phyloP scores from a whole-genome alignment of 2,113 vertebrate genomes.

The Noctilio leporinus region DNA sequence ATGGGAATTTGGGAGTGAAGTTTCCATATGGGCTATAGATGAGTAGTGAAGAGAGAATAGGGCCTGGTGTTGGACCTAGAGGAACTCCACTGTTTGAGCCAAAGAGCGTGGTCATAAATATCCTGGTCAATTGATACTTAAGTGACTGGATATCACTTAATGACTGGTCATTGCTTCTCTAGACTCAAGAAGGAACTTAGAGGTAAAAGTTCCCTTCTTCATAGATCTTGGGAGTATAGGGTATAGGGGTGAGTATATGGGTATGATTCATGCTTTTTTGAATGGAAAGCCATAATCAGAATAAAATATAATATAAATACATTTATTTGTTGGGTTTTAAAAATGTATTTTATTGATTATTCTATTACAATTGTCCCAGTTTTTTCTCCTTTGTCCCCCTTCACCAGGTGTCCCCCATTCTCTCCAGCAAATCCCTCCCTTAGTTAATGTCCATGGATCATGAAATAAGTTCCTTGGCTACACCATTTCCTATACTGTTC shows the following conservation, averaged over 20 bases:
- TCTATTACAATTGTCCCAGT: no score
- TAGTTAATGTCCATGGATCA: no score
- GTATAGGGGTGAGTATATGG: no score
- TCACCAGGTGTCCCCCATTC: no score
- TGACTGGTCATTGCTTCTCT: neutral
- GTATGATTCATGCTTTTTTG: neutral
- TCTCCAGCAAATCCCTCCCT: no score
- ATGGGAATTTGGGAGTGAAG: no score
- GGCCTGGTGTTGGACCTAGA: neutral
- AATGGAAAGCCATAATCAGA: neutral
- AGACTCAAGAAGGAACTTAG: neutral
- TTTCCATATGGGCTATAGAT: fast-evolving
- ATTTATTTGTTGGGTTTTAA: no score
- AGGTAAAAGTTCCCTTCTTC: neutral
- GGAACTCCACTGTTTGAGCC: neutral
- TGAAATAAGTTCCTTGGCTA: no score
- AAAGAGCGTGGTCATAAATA: neutral
- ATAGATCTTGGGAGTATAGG: neutral
- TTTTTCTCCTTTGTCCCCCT: no score
- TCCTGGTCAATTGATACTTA: neutral
- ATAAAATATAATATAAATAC: neutral
- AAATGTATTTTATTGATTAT: no score
- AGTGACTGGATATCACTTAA: neutral
- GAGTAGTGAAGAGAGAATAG: neutral
- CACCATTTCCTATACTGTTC: no score